A percentile compares a stretch with the other conserved stretches of the same genome.
phyloP scores from a whole-genome alignment of 1,140 invertebrate genomes.

The Metaphire vulgaris region DNA sequence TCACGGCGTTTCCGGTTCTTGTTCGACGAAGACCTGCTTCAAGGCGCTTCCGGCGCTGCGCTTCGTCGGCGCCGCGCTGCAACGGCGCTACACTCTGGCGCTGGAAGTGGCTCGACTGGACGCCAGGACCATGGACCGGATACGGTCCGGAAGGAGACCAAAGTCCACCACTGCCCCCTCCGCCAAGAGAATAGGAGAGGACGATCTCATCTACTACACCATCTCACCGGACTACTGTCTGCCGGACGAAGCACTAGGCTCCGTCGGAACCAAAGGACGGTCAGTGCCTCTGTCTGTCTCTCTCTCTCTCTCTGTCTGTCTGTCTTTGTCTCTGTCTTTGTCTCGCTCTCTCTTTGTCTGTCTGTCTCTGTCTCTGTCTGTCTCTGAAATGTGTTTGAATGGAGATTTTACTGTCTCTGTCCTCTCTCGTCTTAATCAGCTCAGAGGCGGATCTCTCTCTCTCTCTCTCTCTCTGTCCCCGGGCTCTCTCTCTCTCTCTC shows the following conservation, averaged over 20 bases:
- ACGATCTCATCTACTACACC: slow-evolving; percentile 75
- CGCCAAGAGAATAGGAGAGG: slow-evolving; percentile 41
- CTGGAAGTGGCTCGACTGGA: slow-evolving; percentile 16
- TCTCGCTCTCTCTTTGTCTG: too few relatives aligned
- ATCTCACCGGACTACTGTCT: slow-evolving; percentile 90
- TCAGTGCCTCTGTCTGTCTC: slow-evolving; percentile 37
- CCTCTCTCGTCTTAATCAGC: too few relatives aligned
- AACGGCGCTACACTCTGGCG: slow-evolving; percentile 23
- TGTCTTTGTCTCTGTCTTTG: background rate
- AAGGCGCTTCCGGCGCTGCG: slow-evolving; percentile 62
- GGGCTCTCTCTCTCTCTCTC: too few relatives aligned
- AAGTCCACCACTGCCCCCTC: background rate
- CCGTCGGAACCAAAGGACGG: slow-evolving; percentile 67
- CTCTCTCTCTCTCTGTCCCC: too few relatives aligned
- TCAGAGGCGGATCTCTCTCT: too few relatives aligned
- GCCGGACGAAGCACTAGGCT: slow-evolving; percentile 63
- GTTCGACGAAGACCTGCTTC: slow-evolving; percentile 88
- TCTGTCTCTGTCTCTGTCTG: too few relatives aligned
- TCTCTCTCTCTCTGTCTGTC: background rate
- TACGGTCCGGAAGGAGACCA: background rate
- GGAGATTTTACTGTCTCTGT: too few relatives aligned
- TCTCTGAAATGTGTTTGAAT: too few relatives aligned
- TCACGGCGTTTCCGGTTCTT: slow-evolving; percentile 87
- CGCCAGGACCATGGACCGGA: background rate
- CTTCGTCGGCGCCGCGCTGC: slow-evolving; percentile 59